Base-by-base conservation (phyloP, 2,888 invertebrate genomes). In the Sinelater perroti region DNA sequence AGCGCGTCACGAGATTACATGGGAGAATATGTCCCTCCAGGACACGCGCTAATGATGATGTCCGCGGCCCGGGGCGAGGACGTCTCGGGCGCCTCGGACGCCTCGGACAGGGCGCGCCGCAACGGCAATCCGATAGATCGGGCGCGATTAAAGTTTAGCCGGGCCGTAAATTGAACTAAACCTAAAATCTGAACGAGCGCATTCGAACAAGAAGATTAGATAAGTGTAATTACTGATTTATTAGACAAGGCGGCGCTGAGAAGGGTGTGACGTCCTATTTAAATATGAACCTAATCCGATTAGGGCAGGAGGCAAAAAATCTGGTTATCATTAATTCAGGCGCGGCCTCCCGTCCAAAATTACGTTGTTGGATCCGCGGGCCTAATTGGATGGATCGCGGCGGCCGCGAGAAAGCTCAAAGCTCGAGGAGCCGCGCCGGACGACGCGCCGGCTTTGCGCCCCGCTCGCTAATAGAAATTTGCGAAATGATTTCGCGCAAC, bases 211-310 rank as follows among this genome's bases (percentile, higher is more conserved):
- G 72, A 73, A 74, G 74, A 75, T 75, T 75, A 75, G 75, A 75
- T 75, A 75, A 74, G 72, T 73, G 65, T 74, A 75, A 75, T 75
- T 74, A 75, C 74, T 75, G 75, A 75, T 75, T 75, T 75, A 75
- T 74, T 73, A 72, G 70, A 67, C 68, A 68, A 61, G 67, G 66
- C 69, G 40, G 60, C 56, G 51, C 62, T 63, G 67, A 67, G 65
- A 63, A 67, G 69, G 69, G 69, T 69, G 67, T 67, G 69, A 67
- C 67, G 62, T 64, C 60, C 65, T 64, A 64, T 69, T 67, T 66
- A 67, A 67, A 67, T 65, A 65, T 64, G 63, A 64, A 64, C 28
- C 63, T 67, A 69, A 69, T 67, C 69, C 63, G 69, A 69, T 69
- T 69, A 53, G 26, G 31, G 33, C 28, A 28, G 47, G 52, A 53